Conservation (phyloP, 2,888 invertebrate species). For the Napeogenes inachia region DNA sequence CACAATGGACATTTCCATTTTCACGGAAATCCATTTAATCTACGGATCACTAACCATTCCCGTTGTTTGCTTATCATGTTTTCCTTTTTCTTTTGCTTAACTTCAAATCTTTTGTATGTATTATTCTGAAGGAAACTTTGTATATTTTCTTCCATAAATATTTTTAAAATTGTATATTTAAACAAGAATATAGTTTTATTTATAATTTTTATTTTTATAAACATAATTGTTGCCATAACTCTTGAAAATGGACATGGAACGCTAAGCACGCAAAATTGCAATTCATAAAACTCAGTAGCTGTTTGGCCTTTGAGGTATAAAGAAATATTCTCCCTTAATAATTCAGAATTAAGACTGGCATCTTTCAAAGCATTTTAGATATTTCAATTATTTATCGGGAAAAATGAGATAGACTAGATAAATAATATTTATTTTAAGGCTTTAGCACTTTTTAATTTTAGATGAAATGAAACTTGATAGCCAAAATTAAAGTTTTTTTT, state of each 20-base stretch:
- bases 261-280: constrained; percentile 57
- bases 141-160: too few relatives aligned
- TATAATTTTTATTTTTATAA: not conserved
- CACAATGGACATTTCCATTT: constrained; percentile 16
- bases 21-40: constrained; percentile 16
- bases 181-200: too few relatives aligned
- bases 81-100: not conserved
- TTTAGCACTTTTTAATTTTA: too few relatives aligned
- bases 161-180: too few relatives aligned
- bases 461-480: too few relatives aligned
- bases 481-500: too few relatives aligned
- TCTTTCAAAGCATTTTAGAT: constrained; percentile 15
- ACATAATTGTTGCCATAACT: constrained; percentile 40
- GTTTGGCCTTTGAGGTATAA: constrained; percentile 48
- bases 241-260: constrained; percentile 38
- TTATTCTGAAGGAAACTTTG: not conserved
- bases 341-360: constrained; percentile 45
- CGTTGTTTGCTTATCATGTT: constrained; percentile 10
- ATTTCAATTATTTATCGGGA: constrained; percentile 11
- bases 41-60: constrained; percentile 11
- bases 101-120: not conserved
- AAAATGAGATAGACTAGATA: not conserved
- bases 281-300: constrained; percentile 64
- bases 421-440: too few relatives aligned
- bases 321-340: constrained; percentile 51